Evolutionary conservation across 92 coral and sea anemone genomes (phyloP), one percentile per base, ranked within the genome.

Genomic region (Meandrina meandrites): DNA sequence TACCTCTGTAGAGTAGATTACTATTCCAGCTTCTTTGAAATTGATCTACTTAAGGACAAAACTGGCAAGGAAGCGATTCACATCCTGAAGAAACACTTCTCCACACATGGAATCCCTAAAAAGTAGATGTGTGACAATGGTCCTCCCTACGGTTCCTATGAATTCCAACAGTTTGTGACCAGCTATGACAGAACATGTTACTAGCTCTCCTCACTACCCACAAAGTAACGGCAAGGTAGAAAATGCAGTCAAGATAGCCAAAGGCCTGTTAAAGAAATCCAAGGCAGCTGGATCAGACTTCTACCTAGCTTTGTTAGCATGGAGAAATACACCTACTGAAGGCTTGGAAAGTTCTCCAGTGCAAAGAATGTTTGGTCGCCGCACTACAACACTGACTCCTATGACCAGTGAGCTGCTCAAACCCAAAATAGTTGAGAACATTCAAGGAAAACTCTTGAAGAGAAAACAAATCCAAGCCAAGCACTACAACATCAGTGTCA

Each of bases 1-100:
- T 88, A 88, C 45, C 83, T 88, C 28, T 42, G 58, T 31, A 88
- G 77, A 51, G 77, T 62, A 1, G 91, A 88, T 75, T 60, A 75
- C 36, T 81, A 81, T 40, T 88, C 83, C 12, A 82, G 69, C 87
- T 82, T 12, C 82, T 88, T 88, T 36, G 86, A 87, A 76, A 70
- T 87, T 13, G 82, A 85, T 76, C 24, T 1, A 24, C 75, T 81
- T 15, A 66, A 81, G 22, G 73, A 81, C 74, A 81, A 81, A 76
- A 81, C 56, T 73, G 87, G n/a, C 24, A 75, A 9, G 6, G 87
- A 84, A 70, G 87, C 73, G 24, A 50, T 75, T 14, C 21, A 24
- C 4, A 47, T 34, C 70, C 87, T 84, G 51, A 84, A 54, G 51
- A 73, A 15, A 84, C 87, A 84, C 80, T 84, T 84, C 71, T 71